These are phyloP conservation scores for Apis dorsata DNA, from an alignment of 1,140 invertebrate species.

Conservation along the genomic window DNA sequence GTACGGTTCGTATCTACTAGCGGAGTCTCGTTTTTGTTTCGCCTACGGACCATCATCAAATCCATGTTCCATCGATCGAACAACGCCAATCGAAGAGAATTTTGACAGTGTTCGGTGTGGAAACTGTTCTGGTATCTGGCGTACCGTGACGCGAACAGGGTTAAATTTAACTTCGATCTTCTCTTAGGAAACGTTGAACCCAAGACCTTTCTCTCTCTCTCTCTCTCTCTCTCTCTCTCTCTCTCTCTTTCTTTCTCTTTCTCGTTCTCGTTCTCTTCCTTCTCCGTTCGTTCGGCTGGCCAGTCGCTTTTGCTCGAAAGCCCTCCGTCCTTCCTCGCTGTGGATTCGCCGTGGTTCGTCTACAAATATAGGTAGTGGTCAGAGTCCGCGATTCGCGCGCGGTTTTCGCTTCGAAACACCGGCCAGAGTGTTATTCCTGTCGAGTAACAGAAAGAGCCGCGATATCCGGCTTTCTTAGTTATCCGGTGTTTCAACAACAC, in stretches of 20 bases:
- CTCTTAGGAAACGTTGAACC: constrained; percentile 71
- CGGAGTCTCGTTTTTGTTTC: background rate
- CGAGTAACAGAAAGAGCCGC: background rate
- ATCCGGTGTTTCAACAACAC: constrained; percentile 28
- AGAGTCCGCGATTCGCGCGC: constrained; percentile 6
- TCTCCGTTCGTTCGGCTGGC: background rate
- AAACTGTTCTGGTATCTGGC: constrained; percentile 52
- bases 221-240: constrained; percentile 57
- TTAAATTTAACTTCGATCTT: constrained; percentile 68
- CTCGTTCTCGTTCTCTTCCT: background rate
- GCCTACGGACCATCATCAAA: background rate
- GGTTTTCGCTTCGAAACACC: background rate
- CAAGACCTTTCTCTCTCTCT: constrained; percentile 60
- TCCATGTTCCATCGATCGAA: constrained; percentile 39
- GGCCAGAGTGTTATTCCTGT: constrained; percentile 1
- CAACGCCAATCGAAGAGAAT: constrained; percentile 55
- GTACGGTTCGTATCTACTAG: background rate
- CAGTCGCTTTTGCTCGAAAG: background rate
- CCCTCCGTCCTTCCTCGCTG: constrained; percentile 8
- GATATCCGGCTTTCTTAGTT: constrained; percentile 40
- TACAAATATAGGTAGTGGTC: constrained; percentile 28
- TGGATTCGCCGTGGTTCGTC: background rate
- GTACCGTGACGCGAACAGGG: constrained; percentile 56
- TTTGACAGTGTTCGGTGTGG: constrained; percentile 48
- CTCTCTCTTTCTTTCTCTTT: constrained; percentile 27